These are phyloP conservation scores for Marasmarcha lunaedactyla DNA, from an alignment of 2,888 invertebrate genomes.

Conservation along the genomic window DNA sequence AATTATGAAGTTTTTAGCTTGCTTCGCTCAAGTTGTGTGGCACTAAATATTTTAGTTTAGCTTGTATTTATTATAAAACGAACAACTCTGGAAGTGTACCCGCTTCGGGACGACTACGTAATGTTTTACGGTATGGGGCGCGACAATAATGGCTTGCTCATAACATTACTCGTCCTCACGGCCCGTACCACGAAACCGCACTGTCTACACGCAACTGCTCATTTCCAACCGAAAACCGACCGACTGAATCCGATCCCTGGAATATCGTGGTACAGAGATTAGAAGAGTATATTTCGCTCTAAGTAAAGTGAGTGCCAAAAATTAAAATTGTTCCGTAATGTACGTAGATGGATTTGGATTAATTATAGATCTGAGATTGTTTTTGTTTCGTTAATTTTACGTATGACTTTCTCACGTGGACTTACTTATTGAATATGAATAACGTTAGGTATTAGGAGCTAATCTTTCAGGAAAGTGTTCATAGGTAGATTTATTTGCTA, in stretches of 20 bases:
- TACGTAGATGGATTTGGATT: background rate
- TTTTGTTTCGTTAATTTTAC: too few species aligned
- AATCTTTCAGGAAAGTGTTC: too few species aligned
- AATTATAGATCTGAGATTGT: background rate
- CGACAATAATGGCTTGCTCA: slow-evolving; percentile 71
- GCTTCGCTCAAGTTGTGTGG: too few species aligned
- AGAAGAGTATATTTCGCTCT: slow-evolving; percentile 28
- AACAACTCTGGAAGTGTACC: background rate
- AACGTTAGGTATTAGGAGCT: too few species aligned
- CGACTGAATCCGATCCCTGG: slow-evolving; percentile 2
- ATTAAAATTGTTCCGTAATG: background rate
- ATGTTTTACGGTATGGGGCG: slow-evolving; percentile 70
- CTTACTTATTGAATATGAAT: too few species aligned
- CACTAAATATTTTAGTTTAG: too few species aligned
- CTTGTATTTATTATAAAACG: too few species aligned
- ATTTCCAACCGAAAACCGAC: slow-evolving; percentile 10
- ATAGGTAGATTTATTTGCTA: too few species aligned
- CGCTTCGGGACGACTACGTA: slow-evolving; percentile 54
- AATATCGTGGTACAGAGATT: slow-evolving; percentile 34
- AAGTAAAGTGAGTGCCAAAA: background rate
- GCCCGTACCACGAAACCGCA: slow-evolving; percentile 45
- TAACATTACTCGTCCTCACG: slow-evolving; percentile 67
- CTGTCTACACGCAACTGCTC: slow-evolving; percentile 26
- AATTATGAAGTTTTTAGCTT: too few species aligned
- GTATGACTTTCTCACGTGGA: too few species aligned